Conservation (phyloP, 2,113 vertebrate genomes). For the Plotosus lineatus region DNA sequence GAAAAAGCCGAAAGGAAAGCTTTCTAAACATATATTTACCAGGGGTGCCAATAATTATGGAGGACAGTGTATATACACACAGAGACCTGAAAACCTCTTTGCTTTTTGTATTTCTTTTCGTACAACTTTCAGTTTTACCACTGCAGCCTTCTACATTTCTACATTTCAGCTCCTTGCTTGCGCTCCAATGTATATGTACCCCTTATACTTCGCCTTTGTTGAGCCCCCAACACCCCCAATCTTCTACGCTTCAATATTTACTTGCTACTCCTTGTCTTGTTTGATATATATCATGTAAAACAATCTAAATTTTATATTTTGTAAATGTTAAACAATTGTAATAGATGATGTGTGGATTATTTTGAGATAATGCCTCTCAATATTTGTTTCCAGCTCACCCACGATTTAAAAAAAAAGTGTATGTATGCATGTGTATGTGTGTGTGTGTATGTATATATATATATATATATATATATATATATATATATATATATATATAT, state of each 20-base stretch:
- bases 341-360: not conserved
- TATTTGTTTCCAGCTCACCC: no score
- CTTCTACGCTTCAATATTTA: not conserved
- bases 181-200: not conserved
- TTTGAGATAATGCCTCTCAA: not conserved
- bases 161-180: not conserved
- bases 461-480: no score
- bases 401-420: no score
- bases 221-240: not conserved
- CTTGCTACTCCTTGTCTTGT: not conserved
- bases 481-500: no score
- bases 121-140: not conserved
- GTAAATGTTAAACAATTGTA: not conserved
- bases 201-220: not conserved
- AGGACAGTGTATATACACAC: no score
- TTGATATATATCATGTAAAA: not conserved
- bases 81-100: not conserved
- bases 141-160: not conserved
- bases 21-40: no score
- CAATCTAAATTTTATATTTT: not conserved
- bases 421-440: no score
- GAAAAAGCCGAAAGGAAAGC: no score
- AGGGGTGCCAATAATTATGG: no score
- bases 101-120: no score
- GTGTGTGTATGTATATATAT: no score